These are phyloP conservation scores for Orthonyx spaldingii DNA, from an alignment of 2,113 vertebrate species.

Conservation along the genomic window DNA sequence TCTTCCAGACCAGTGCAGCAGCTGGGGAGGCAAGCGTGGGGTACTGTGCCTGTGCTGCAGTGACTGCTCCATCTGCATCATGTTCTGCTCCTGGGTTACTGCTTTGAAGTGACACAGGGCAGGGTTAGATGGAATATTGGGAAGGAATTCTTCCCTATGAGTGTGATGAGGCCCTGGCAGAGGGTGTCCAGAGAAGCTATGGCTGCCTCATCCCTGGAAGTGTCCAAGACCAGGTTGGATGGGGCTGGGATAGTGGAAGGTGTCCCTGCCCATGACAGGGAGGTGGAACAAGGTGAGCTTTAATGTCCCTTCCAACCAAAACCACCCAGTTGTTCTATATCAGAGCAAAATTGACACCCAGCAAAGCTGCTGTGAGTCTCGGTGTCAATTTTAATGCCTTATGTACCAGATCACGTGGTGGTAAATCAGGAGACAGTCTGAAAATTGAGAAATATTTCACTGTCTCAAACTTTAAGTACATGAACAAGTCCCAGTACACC, in stretches of 20 bases:
- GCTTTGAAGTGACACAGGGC: background rate
- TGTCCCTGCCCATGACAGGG: background rate
- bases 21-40: background rate
- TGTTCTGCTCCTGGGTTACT: background rate
- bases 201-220: background rate
- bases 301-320: background rate
- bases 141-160: background rate
- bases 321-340: background rate
- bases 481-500: background rate
- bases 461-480: background rate
- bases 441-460: background rate
- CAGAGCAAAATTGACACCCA: background rate
- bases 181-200: background rate
- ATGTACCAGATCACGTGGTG: background rate
- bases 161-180: accelerated
- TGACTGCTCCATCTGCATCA: accelerated
- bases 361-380: background rate
- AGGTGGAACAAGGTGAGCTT: background rate
- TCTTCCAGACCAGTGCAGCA: background rate
- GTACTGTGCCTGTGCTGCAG: accelerated
- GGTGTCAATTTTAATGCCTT: background rate
- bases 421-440: background rate
- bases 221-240: accelerated
- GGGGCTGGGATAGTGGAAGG: accelerated
- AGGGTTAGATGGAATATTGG: background rate